Conservation (phyloP, 2,888 invertebrate genomes). For the Hydroisotoma schaefferi region DNA sequence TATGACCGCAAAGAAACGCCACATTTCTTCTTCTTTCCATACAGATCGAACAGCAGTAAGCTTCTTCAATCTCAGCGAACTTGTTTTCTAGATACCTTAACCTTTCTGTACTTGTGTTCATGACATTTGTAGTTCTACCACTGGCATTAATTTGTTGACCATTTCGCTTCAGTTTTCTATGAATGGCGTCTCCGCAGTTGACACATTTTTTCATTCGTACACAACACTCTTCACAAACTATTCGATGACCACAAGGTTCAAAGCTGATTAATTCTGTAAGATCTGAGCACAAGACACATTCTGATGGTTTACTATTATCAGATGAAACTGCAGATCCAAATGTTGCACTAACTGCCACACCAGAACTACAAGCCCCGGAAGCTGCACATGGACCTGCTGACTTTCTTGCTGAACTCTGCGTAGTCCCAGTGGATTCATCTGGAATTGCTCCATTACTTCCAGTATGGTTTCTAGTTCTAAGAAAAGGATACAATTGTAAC, state of each 20-base stretch:
- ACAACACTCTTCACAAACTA: constrained; percentile 72
- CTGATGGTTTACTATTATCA: constrained; percentile 50
- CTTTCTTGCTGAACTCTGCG: too few relatives aligned
- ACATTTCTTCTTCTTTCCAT: constrained; percentile 79
- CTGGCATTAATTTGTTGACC: constrained; percentile 30
- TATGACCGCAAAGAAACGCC: constrained; percentile 84
- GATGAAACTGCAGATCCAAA: constrained; percentile 9
- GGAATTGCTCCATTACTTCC: too few relatives aligned
- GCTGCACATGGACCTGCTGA: too few relatives aligned
- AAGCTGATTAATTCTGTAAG: constrained; percentile 63
- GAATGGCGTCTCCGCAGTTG: constrained; percentile 62
- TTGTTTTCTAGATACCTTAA: constrained; percentile 69
- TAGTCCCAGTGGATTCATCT: too few relatives aligned
- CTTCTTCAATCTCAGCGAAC: constrained; percentile 81
- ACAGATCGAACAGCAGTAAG: constrained; percentile 79
- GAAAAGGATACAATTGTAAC: too few relatives aligned
- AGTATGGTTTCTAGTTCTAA: too few relatives aligned
- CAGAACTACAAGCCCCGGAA: constrained; percentile 19
- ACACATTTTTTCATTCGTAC: constrained; percentile 74
- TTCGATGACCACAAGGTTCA: constrained; percentile 70
- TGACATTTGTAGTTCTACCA: constrained; percentile 19
- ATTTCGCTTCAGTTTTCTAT: constrained; percentile 49
- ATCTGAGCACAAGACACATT: constrained; percentile 71
- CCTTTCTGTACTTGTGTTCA: constrained; percentile 63
- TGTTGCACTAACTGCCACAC: constrained; percentile 12